Conservation (phyloP, 92 coral and sea anemone genomes). For the Bergia sp. region DNA sequence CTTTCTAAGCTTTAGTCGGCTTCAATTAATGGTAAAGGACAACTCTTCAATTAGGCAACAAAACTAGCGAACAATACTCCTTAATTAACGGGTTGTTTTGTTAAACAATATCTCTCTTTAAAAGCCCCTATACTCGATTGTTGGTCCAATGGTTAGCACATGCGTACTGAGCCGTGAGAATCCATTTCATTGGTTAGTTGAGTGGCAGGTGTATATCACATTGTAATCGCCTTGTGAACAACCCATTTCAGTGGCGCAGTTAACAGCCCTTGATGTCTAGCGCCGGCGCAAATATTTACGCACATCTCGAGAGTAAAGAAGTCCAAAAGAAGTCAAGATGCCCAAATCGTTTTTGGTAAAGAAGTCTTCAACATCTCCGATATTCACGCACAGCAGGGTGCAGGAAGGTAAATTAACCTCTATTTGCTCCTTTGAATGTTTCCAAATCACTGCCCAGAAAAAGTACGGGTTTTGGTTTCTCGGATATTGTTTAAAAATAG, state of each 20-base stretch:
- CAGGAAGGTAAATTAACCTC: constrained; percentile 57
- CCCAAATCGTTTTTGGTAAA: constrained; percentile 87
- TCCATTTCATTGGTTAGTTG: constrained; percentile 80
- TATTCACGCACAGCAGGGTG: constrained; percentile 49
- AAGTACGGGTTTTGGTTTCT: background rate
- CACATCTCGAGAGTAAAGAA: constrained; percentile 51
- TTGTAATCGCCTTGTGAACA: constrained; percentile 76
- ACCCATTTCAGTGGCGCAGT: constrained; percentile 71
- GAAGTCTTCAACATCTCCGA: constrained; percentile 61
- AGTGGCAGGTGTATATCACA: constrained; percentile 89
- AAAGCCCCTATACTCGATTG: constrained; percentile 61
- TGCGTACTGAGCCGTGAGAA: constrained; percentile 65
- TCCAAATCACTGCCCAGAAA: constrained; percentile 46
- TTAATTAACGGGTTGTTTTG: constrained; percentile 85
- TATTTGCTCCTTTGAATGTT: constrained; percentile 30
- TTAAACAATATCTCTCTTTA: constrained; percentile 96
- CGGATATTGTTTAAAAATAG: background rate
- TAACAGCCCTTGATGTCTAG: constrained; percentile 74
- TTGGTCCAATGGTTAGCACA: constrained; percentile 57
- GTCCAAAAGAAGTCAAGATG: constrained; percentile 58
- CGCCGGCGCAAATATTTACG: constrained; percentile 80
- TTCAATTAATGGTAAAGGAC: constrained; percentile 58
- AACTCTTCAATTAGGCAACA: constrained; percentile 89
- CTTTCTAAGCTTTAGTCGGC: constrained; percentile 12
- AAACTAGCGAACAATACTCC: constrained; percentile 78